A percentile compares a stretch with the other conserved stretches of the same genome.
These are phyloP conservation scores for Acrocephalus arundinaceus DNA, from an alignment of 2,113 vertebrate species.

Conservation along the genomic window DNA sequence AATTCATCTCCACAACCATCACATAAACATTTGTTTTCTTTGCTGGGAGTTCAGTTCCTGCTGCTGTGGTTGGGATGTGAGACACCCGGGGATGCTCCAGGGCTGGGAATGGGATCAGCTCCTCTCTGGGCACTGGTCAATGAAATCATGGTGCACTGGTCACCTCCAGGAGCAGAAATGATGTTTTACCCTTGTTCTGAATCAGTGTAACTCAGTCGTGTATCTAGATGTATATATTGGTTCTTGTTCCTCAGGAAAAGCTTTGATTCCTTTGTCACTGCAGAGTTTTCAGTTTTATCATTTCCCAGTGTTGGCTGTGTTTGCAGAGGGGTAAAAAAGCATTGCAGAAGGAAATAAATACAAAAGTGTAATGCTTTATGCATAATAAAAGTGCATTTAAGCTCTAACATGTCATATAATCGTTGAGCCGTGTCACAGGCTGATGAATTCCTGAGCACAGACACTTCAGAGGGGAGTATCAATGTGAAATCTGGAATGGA, in stretches of 20 bases:
- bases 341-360: slow-evolving; percentile 15
- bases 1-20: rapidly evolving
- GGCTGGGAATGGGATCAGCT: neutral
- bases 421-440: neutral
- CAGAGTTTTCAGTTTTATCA: neutral
- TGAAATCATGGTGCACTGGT: neutral
- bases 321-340: neutral
- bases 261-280: neutral
- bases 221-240: neutral
- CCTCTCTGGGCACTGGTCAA: neutral
- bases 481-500: neutral
- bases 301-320: neutral
- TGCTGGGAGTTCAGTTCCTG: neutral
- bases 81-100: neutral
- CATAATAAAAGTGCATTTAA: slow-evolving; percentile 15
- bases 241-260: neutral
- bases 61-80: neutral
- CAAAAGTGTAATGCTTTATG: neutral
- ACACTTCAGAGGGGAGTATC: neutral
- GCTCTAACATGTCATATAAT: slow-evolving; percentile 7
- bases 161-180: neutral
- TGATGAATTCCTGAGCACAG: neutral
- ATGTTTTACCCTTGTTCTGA: neutral
- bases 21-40: rapidly evolving
- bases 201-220: neutral